Evolutionary conservation across 2,797 vertebrate genomes (phyloP), one percentile per base, ranked within the genome.

Genomic region (Rhinoraja longicauda): DNA sequence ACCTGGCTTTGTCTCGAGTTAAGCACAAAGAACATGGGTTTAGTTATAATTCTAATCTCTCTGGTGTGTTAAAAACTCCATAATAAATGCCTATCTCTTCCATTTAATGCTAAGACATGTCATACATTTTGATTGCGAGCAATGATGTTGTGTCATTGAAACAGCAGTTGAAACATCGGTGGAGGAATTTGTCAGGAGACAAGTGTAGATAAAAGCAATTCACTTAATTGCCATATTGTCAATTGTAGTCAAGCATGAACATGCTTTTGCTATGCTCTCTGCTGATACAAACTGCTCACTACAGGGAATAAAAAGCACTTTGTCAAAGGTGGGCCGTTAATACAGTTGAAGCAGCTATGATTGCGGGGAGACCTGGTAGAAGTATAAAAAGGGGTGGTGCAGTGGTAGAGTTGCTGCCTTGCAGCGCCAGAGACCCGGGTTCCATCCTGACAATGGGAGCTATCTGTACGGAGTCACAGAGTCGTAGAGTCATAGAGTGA

Each of bases 141-240:
- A 88, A 67, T 67, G 84, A 88, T 88, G 62, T 64, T 88, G 36
- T 88, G 84, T 88, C 84, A 88, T n/a, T 88, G 84, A 67, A 88
- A 88, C 84, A 67, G n/a, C 64, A 67, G 84, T 67, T 19, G 84
- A 88, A 88, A 21, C 17, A 88, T 67, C 84, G 88, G 84, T 32
- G 4, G 84, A 62, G 84, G 84, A 88, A 88, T 88, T 88, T 88
- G 84, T 88, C 84, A 67, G n/a, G 59, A 88, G 84, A 67, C 62
- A 67, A 88, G 59, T 88, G 84, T 67, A 88, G 84, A 67, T 88
- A 88, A 88, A 88, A 88, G 84, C 84, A 67, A 67, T 88, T 88
- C 17, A 21, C 62, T 32, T 88, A 88, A 88, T 88, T 88, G 21
- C 59, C 88, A 67, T 88, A 88, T 88, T 88, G 84, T 88, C 84